Evolutionary conservation across 2,888 invertebrate genomes (phyloP), one percentile per base, ranked within the genome.

Genomic region (Ectropis crepuscularia): DNA sequence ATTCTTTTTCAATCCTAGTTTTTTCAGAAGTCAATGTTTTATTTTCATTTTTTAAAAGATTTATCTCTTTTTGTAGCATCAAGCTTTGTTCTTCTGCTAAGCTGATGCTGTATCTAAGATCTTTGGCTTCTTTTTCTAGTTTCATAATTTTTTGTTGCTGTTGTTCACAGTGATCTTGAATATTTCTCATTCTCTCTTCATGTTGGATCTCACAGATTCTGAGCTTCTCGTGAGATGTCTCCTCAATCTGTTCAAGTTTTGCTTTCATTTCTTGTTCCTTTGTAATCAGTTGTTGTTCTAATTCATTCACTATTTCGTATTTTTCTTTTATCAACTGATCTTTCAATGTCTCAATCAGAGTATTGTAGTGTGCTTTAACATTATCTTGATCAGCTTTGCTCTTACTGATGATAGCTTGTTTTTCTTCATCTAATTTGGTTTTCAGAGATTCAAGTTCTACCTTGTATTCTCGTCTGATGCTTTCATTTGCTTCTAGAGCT

Each of bases 401-500:
- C 76, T 87, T 90, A 59, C 68, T 83, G 11, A 88, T 74, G 6
- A 92, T 85, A 43, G 72, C 59, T 71, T 86, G 88, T 72, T 92
- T 90, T 80, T 93, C 93, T 72, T 93, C 93, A 62, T 93, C 92
- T 58, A 89, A 75, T 82, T 92, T 92, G 5, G 73, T 54, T 79
- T 90, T 92, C 2, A 93, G 74, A 45, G 84, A 80, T 81, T 93
- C 93, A 42, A 92, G 73, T 72, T 93, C 92, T 11, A 78, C 81
- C 80, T 90, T 93, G 67, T 93, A 93, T 74, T 93, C 93, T 45
- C 90, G 81, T 69, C 93, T 79, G 58, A 93, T 93, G 67, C 92
- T 93, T 73, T 93, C 93, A 78, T 93, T 93, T 5, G 93, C 93
- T 75, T 93, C 92, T 65, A 93, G 66, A 38, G 93, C 93, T 64